Base-by-base conservation (phyloP, 2,113 vertebrate genomes). In the Hippocampus zosterae region DNA sequence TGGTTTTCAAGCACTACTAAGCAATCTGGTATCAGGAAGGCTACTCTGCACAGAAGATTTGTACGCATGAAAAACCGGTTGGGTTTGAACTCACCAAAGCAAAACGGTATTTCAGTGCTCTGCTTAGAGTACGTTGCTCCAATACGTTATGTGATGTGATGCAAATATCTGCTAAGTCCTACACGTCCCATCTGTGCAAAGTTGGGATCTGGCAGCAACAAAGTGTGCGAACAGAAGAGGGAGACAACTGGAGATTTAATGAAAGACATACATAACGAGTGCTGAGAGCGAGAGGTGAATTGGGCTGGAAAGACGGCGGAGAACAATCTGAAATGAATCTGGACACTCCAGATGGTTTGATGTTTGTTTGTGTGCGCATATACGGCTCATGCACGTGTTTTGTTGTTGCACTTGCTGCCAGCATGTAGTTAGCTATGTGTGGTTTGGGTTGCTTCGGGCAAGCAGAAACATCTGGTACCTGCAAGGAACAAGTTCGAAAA, bases 281-380 rank as follows among this genome's bases (percentile, higher is more conserved):
- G 75, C 84, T 84, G 74, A 77, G 67, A 73, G 84, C 73, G 62
- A 83, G 82, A 81, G 82, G 83, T 85, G 88, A 84, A 87, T 80
- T 88, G 81, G 84, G 84, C 74, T 82, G 86, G 89, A 89, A 89
- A 87, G 81, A 84, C 67, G 71, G 73, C 15, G 25, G 75, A 81
- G 84, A 86, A 81, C 72, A 84, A 86, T 84, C 76, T 81, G 86
- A 88, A 87, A 89, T 84, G 48, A 90, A 87, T 89, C 76, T 83
- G 73, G 80, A 85, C 81, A 71, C 74, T 81, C 88, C 88, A 89
- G 88, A 89, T 89, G 88, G 88, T 82, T 84, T 79, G 67, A 79
- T 74, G 68, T 85, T 68, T 74, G 72, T 65, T 57, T 72, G 18
- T 62, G 71, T 79, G 68, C 41, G 71, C 27, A 42, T 19, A 70